These are phyloP conservation scores for Neotragus pygmaeus DNA, from an alignment of 2,113 vertebrate genomes.

Conservation along the genomic window DNA sequence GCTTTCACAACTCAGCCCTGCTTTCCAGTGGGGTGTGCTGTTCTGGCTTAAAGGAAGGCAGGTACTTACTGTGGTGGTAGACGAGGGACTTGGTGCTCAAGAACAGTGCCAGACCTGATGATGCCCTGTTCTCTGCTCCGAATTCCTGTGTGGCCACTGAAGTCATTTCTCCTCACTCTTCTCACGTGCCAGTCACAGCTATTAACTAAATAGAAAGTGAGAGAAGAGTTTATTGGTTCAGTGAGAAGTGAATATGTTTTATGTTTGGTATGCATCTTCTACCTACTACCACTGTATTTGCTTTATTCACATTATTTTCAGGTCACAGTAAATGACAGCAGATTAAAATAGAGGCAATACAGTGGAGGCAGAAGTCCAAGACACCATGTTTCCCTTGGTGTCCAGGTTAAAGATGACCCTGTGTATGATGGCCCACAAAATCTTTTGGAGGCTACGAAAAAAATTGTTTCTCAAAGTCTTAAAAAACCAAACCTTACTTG, in stretches of 20 bases:
- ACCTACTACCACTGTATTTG: neutral
- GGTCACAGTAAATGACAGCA: neutral
- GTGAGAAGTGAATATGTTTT: neutral
- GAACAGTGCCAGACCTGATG: neutral
- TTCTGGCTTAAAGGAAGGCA: neutral
- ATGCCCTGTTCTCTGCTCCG: neutral
- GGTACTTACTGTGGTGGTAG: neutral
- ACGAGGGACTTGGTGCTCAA: neutral
- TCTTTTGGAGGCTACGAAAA: neutral
- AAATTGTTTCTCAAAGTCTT: neutral
- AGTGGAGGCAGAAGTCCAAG: neutral
- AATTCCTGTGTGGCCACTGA: neutral
- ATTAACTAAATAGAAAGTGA: neutral
- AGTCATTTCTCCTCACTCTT: neutral
- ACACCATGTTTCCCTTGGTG: neutral
- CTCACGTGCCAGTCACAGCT: neutral
- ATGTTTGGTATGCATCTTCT: neutral
- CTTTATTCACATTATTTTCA: neutral
- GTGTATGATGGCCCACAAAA: neutral
- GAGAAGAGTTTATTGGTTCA: neutral
- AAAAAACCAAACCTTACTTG: neutral
- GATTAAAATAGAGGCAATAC: neutral
- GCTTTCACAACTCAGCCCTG: neutral
- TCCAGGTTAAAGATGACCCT: neutral
- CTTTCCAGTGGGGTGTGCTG: neutral